Evolutionary conservation across 2,797 vertebrate genomes (phyloP).

Genomic region (Pseudotriccus pelzelni): DNA sequence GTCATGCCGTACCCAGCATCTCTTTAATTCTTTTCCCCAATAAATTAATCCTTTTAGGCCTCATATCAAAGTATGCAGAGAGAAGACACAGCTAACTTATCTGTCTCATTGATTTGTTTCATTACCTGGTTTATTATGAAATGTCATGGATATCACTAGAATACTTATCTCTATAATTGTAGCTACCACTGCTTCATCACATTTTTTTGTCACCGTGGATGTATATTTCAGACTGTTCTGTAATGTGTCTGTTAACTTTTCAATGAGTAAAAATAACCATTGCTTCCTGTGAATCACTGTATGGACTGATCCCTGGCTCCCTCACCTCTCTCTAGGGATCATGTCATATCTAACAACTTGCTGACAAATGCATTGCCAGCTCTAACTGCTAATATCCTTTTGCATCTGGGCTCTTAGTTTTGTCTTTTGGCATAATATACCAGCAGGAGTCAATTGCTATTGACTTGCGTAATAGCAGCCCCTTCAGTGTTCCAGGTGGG

Average conservation of each 20-base stretch:
- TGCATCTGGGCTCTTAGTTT: background rate
- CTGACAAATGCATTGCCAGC: background rate
- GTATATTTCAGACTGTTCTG: background rate
- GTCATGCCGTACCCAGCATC: background rate
- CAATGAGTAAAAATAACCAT: constrained; percentile 22
- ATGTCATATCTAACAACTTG: background rate
- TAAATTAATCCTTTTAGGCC: background rate
- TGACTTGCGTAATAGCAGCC: constrained; percentile 30
- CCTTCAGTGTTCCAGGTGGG: constrained; percentile 11
- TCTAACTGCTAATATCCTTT: constrained; percentile 4
- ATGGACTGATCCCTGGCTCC: background rate
- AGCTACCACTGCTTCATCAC: background rate
- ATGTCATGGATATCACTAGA: background rate
- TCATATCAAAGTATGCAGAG: background rate
- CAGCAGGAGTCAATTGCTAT: background rate
- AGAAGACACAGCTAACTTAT: background rate
- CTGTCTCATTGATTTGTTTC: background rate
- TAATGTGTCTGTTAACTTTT: background rate
- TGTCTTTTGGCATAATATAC: constrained; percentile 6
- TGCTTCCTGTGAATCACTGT: constrained; percentile 51
- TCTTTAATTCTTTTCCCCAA: background rate
- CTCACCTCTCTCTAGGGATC: background rate
- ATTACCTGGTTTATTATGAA: background rate
- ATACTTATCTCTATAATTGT: background rate
- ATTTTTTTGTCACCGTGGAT: background rate